Evolutionary conservation across 2,113 vertebrate species (phyloP).

Genomic region (Sceloporus undulatus): DNA sequence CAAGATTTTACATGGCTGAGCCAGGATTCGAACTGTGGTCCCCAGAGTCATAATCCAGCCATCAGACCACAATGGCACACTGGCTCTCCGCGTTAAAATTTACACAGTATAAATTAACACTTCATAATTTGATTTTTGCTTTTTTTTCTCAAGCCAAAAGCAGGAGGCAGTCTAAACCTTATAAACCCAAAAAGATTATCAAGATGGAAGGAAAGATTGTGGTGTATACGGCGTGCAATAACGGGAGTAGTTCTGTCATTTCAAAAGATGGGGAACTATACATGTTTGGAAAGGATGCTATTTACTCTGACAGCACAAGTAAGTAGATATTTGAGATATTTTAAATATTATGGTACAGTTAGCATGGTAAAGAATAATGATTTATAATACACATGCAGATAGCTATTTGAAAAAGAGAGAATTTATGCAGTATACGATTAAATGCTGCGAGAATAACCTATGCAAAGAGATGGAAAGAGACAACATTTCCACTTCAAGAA

Average conservation of each 20-base stretch:
- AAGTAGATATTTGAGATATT: conserved; percentile 72
- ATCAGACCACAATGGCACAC: no score
- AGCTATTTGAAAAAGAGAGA: no score
- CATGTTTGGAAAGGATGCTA: conserved; percentile 99
- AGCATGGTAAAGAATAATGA: background rate
- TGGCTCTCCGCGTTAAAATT: background rate
- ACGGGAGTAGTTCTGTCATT: conserved; percentile 97
- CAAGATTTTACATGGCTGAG: no score
- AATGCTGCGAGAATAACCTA: no score
- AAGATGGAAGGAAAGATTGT: conserved; percentile 97
- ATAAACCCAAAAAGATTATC: conserved; percentile 99
- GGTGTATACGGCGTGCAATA: conserved; percentile 95
- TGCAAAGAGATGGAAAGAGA: no score
- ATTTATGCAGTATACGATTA: no score
- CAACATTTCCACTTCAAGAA: no score
- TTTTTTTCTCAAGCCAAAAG: conserved; percentile 88
- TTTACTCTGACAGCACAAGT: conserved; percentile 98
- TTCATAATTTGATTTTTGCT: background rate
- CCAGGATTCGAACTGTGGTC: no score
- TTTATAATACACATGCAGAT: no score
- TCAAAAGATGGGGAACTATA: conserved; percentile 99
- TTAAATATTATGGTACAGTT: conserved; percentile 20
- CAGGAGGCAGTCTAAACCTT: conserved; percentile 96
- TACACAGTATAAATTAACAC: conserved; percentile 29
- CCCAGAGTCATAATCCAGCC: no score